Conservation (phyloP, 2,113 vertebrate genomes). For the Nibea albiflora region DNA sequence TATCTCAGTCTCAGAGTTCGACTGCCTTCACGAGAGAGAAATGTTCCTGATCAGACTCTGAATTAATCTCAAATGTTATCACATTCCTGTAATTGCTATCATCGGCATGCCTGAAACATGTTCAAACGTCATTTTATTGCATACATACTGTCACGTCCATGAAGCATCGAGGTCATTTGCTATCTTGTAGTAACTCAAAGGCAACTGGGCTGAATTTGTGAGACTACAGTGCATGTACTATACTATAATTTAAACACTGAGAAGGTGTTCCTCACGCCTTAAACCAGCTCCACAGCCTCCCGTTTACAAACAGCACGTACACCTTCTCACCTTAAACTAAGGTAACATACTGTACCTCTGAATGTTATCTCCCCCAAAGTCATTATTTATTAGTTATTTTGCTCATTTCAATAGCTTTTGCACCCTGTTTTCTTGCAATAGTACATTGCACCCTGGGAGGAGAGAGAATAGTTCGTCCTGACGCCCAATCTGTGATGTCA, state of each 20-base stretch:
- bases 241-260: slow-evolving; percentile 5
- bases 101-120: background rate
- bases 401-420: background rate
- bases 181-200: background rate
- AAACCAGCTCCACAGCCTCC: background rate
- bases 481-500: slow-evolving; percentile 53
- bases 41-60: background rate
- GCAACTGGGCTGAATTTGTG: background rate
- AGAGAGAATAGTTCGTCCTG: slow-evolving; percentile 33
- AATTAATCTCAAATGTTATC: background rate
- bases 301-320: background rate
- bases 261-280: background rate
- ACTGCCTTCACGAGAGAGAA: background rate
- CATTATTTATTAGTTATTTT: background rate
- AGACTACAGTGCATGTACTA: background rate
- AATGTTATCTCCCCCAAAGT: background rate
- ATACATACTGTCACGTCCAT: background rate
- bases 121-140: slow-evolving; percentile 1
- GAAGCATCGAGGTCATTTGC: background rate
- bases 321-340: slow-evolving; percentile 3
- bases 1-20: background rate
- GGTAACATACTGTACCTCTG: background rate
- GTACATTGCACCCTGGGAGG: slow-evolving; percentile 6
- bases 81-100: background rate
- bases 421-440: no score